phyloP scores from a whole-genome alignment of 2,888 invertebrate species.

The Shargacucullia verbasci region DNA sequence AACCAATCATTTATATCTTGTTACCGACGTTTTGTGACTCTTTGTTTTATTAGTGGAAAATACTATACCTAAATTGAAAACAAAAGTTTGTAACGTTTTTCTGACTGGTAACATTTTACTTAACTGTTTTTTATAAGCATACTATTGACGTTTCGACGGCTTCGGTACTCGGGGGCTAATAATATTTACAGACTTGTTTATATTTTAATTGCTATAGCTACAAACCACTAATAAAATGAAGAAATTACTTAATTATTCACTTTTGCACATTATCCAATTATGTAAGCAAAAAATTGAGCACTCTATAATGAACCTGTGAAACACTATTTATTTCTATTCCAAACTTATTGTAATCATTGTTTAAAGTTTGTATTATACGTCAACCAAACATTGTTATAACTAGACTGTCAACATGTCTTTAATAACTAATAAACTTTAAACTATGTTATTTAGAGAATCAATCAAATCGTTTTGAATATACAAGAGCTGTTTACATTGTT shows the following conservation, averaged over 20 bases:
- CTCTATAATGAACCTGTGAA: conserved; percentile 40
- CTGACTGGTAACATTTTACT: not conserved
- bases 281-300: conserved; percentile 42
- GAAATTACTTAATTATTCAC: conserved; percentile 38
- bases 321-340: conserved; percentile 38
- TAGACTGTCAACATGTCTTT: conserved; percentile 19
- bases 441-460: conserved; percentile 25
- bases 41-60: conserved; percentile 48
- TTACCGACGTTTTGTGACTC: conserved; percentile 58
- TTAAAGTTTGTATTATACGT: conserved; percentile 42
- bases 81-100: conserved; percentile 12
- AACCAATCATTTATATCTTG: conserved; percentile 61
- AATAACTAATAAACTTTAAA: conserved; percentile 38
- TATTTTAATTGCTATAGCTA: too few relatives aligned
- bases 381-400: not conserved
- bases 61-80: not conserved
- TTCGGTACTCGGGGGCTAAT: not conserved
- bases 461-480: conserved; percentile 33
- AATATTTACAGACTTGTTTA: not conserved
- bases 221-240: conserved; percentile 38
- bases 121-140: too few relatives aligned
- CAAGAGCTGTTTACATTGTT: conserved; percentile 25
- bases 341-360: conserved; percentile 31
- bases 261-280: conserved; percentile 55
- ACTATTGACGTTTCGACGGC: too few relatives aligned